Evolutionary conservation across 2,888 invertebrate genomes (phyloP), one percentile per base, ranked within the genome.

Genomic region (Ellobium chinense): DNA sequence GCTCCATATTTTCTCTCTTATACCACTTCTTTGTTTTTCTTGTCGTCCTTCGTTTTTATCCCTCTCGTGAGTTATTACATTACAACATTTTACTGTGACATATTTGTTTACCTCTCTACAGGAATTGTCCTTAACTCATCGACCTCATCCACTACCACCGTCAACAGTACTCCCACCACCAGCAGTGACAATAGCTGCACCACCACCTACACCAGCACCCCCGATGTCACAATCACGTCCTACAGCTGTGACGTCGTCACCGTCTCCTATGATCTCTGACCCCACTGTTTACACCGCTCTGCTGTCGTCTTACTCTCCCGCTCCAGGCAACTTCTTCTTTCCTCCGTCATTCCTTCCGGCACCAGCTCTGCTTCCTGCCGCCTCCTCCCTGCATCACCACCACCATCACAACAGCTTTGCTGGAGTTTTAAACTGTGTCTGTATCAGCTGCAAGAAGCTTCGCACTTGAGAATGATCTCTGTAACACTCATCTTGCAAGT

Each of bases 271-370:
- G 54, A n/a, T 72, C 18, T 34, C 39, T 27, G 58, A 54, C 60
- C 73, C 78, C 29, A 34, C 58, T 12, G 65, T 62, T 18, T 66
- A 60, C 34, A 24, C 77, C 14, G 58, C 56, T n/a, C 60, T 60
- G 46, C 29, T 37, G 5, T 58, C 34, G 14, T 73, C 58, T 12
- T 65, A 58, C 18, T n/a, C 56, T 5, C 5, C 62, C 18, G 14
- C 63, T 24, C 14, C 76, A 9, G 58, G 46, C 5, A 29, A 54
- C 21, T 66, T 36, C n/a, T 39, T 69, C 14, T 27, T 39, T 31
- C 68, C 78, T 39, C 27, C 72, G 56, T 31, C 72, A 46, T 72
- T 66, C 66, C 58, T 46, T 12, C 73, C 58, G 24, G 66, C 73
- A 5, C 77, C 39, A 63, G 72, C 77, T 14, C 73, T 62, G 76